Conservation (phyloP, 2,888 invertebrate species). For the Podabrus alpinus region DNA sequence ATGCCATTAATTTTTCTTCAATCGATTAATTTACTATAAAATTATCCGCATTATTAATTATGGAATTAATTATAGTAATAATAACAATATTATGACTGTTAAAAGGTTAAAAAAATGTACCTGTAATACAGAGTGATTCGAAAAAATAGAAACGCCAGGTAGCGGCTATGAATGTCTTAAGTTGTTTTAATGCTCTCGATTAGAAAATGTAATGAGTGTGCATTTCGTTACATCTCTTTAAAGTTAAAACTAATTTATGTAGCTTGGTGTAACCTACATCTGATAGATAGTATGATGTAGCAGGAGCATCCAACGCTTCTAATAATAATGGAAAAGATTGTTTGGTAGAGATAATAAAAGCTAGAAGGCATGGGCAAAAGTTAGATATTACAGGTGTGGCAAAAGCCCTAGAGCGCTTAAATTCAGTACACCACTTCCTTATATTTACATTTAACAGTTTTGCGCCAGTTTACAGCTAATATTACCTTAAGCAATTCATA, state of each 20-base stretch:
- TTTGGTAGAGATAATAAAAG: conserved; percentile 18
- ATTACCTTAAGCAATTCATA: conserved; percentile 22
- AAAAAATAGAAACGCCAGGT: not conserved
- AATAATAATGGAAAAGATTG: conserved; percentile 28
- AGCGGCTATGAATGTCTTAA: not conserved
- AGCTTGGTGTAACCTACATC: conserved; percentile 27
- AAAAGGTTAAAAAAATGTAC: too few species aligned
- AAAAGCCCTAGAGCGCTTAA: conserved; percentile 24
- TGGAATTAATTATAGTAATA: not conserved
- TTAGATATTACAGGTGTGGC: conserved; percentile 28
- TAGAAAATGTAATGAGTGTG: conserved; percentile 18
- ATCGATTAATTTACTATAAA: not conserved
- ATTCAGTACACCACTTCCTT: conserved; percentile 31
- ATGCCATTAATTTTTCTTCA: not conserved
- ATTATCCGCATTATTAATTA: not conserved
- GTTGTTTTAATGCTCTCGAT: conserved; percentile 7
- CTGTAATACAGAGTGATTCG: too few species aligned
- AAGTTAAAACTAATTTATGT: conserved; percentile 27
- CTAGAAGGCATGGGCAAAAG: conserved; percentile 12
- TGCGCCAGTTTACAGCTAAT: conserved; percentile 23
- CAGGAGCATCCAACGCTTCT: conserved; percentile 5
- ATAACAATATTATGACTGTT: not conserved
- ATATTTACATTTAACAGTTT: conserved; percentile 31
- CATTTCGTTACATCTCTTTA: conserved; percentile 23
- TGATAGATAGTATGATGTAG: conserved; percentile 7